phyloP scores from a whole-genome alignment of 2,113 vertebrate genomes.

The Hystrix cristata region DNA sequence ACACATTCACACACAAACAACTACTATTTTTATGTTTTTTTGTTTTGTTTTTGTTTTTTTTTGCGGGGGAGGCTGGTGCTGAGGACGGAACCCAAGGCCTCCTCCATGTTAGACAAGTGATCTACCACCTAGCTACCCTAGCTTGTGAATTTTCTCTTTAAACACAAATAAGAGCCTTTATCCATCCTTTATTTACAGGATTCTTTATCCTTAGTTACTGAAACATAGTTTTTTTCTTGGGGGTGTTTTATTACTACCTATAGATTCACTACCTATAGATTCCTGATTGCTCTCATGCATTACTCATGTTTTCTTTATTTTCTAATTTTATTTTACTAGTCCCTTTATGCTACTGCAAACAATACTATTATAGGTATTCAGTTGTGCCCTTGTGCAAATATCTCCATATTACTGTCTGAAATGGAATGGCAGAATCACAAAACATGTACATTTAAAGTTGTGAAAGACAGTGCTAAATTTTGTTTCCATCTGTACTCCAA shows the following conservation, averaged over 20 bases:
- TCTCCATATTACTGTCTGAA: neutral
- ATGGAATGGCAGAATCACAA: neutral
- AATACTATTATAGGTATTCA: neutral
- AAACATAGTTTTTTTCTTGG: neutral
- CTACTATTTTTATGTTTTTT: neutral
- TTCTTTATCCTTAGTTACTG: neutral
- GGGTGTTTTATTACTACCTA: neutral
- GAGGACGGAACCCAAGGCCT: neutral
- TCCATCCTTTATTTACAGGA: neutral
- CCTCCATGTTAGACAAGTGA: neutral
- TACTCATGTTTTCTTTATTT: neutral
- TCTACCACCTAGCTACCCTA: neutral
- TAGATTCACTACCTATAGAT: neutral
- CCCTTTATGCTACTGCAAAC: neutral
- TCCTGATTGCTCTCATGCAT: neutral
- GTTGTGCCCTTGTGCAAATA: neutral
- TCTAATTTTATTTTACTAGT: neutral
- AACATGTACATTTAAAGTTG: neutral
- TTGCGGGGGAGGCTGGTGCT: neutral
- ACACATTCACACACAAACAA: rapidly evolving
- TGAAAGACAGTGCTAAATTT: slow-evolving; percentile 10
- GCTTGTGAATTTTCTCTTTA: neutral
- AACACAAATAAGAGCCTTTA: neutral
- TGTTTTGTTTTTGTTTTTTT: no score
- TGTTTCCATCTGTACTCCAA: neutral